Conservation (phyloP, 2,113 vertebrate species). For the Patagioenas fasciata region DNA sequence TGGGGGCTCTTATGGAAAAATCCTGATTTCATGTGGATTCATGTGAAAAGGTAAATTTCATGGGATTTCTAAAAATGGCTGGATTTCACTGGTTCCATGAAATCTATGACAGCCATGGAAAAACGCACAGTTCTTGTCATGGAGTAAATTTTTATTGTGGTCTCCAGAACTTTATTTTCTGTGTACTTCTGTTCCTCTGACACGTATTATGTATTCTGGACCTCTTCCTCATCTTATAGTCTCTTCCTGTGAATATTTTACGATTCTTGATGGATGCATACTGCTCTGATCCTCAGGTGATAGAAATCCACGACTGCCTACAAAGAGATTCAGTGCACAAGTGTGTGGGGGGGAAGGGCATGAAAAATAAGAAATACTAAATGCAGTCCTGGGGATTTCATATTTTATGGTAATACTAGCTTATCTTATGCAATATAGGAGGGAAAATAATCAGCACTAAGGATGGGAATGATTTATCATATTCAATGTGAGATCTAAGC, state of each 20-base stretch:
- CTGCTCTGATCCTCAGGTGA: slow-evolving; percentile 37
- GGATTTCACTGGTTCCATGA: slow-evolving; percentile 70
- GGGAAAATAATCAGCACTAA: slow-evolving; percentile 5
- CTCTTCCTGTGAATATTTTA: slow-evolving; percentile 49
- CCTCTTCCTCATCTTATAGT: slow-evolving; percentile 33
- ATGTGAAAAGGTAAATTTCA: slow-evolving; percentile 75
- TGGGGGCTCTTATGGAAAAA: slow-evolving; percentile 63
- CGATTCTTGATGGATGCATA: slow-evolving; percentile 1
- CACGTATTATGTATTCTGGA: slow-evolving; percentile 14
- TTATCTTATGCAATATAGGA: slow-evolving; percentile 15
- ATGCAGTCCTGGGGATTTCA: not conserved
- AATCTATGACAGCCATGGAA: slow-evolving; percentile 70
- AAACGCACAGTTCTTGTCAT: slow-evolving; percentile 47
- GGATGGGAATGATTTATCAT: not conserved
- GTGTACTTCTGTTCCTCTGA: slow-evolving; percentile 32
- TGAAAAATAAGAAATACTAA: slow-evolving; percentile 38
- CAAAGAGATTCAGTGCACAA: not conserved
- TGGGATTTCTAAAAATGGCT: slow-evolving; percentile 72
- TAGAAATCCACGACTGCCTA: slow-evolving; percentile 22
- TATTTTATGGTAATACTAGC: slow-evolving; percentile 41
- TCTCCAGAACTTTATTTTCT: slow-evolving; percentile 68
- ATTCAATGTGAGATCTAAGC: not conserved
- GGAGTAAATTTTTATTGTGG: slow-evolving; percentile 53
- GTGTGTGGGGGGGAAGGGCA: not conserved
- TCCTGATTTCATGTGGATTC: slow-evolving; percentile 74